A percentile compares a stretch with the other conserved stretches of the same genome.
Conservation (phyloP, 1,140 invertebrate genomes). For the Chironomus striatipennis region DNA sequence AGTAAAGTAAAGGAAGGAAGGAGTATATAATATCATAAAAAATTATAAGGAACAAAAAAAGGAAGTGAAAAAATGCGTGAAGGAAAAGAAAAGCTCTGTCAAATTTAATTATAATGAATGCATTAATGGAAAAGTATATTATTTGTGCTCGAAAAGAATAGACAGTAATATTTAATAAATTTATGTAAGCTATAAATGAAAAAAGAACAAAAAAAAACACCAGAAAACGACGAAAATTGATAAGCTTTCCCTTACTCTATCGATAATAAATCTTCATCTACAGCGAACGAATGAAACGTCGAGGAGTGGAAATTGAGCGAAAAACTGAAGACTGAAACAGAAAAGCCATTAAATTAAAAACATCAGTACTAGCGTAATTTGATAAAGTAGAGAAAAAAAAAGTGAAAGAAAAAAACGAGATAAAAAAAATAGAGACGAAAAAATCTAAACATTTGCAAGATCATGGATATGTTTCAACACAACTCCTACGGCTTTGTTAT, state of each 20-base stretch:
- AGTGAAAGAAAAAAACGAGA: background rate
- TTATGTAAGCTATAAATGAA: background rate
- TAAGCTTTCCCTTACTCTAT: background rate
- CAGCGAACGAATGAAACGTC: background rate
- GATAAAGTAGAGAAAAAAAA: constrained; percentile 2
- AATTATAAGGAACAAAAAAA: background rate
- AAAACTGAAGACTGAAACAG: background rate
- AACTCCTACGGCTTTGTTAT: constrained; percentile 5
- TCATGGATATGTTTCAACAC: constrained; percentile 4
- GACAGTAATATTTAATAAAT: constrained; percentile 23
- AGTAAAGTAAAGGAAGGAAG: no score
- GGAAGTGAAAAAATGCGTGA: constrained; percentile 12
- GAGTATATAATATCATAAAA: no score
- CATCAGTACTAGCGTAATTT: background rate
- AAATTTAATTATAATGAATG: constrained; percentile 21
- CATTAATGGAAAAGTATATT: constrained; percentile 5
- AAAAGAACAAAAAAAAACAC: constrained; percentile 4
- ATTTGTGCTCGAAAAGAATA: background rate
- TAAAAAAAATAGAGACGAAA: background rate
- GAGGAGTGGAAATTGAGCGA: background rate
- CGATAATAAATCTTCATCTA: constrained; percentile 21
- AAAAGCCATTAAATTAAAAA: constrained; percentile 17
- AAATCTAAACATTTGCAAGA: background rate
- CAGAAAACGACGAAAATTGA: constrained; percentile 15
- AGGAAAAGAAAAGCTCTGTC: constrained; percentile 2